Base-by-base conservation (phyloP, 2,113 vertebrate genomes). In the Tachycineta bicolor region DNA sequence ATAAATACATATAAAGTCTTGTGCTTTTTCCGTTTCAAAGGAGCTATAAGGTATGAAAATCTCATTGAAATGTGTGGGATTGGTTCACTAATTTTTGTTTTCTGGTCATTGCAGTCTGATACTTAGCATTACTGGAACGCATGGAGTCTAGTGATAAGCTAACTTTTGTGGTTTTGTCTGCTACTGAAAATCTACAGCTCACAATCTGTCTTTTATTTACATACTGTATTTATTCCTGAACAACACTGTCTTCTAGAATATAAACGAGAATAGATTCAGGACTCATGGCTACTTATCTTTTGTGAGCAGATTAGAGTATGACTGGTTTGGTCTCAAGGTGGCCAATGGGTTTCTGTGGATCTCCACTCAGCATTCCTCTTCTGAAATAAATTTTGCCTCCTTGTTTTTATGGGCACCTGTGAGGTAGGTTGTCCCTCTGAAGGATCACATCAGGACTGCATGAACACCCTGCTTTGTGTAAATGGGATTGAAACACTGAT, bases 1-100 rank as follows among this genome's bases (percentile, higher is more conserved):
- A 47, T 85, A 93, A 92, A 93, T 94, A 60, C 70, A 24, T 62
- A 90, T 96, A 23, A 92, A 95, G 37, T 46, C 44, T 46, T 67
- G 39, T 3, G 7, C n/a, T 86, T 93, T 85, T 80, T 33, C 58
- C 58, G 7, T 83, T 94, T 83, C 68, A 81, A 74, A 83, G 34
- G n/a, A 77, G 50, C 4, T 60, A 53, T n/a, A 50, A 39, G 10
- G 18, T 93, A 47, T 41, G 29, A 90, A 88, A 89, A 74, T 78
- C 21, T 93, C 16, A 39, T 14, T 44, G 23, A 83, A 86, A 70
- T 28, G 1, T 74, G 59, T 59, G 39, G 10, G 23, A 2, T 74
- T 67, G 73, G 3, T 70, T 80, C n/a, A 29, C 44, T 37, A 47
- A 64, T 74, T 78, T 87, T 74, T 76, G 3, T 60, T 71, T 41